Conservation (phyloP, 2,113 vertebrate species). For the Oplegnathus fasciatus region DNA sequence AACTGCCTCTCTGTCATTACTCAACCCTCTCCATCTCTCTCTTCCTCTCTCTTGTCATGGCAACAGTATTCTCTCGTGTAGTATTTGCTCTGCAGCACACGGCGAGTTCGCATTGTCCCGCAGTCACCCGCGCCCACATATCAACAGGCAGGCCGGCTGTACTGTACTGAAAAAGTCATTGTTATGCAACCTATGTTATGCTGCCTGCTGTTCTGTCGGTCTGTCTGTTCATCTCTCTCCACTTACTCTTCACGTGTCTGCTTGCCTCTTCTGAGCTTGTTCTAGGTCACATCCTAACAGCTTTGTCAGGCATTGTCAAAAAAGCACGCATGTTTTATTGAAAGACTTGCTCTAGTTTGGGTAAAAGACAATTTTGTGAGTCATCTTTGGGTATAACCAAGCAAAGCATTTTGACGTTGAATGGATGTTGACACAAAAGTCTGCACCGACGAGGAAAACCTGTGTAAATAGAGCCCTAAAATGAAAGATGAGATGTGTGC, state of each 20-base stretch:
- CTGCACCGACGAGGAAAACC: slow-evolving; percentile 27
- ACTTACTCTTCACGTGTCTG: slow-evolving; percentile 54
- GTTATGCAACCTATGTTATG: slow-evolving; percentile 81
- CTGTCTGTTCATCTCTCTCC: slow-evolving; percentile 57
- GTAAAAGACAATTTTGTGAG: slow-evolving; percentile 39
- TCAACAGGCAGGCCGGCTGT: slow-evolving; percentile 81
- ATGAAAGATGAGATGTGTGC: slow-evolving; percentile 34
- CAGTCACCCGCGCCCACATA: slow-evolving; percentile 82
- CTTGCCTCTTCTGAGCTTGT: slow-evolving; percentile 34
- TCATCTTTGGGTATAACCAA: slow-evolving; percentile 31
- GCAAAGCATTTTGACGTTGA: slow-evolving; percentile 30
- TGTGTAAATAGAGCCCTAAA: slow-evolving; percentile 45
- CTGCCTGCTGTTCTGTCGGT: slow-evolving; percentile 71
- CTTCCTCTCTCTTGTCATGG: slow-evolving; percentile 78
- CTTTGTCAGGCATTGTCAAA: slow-evolving; percentile 54
- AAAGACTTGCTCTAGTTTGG: slow-evolving; percentile 34
- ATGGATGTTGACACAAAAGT: slow-evolving; percentile 61
- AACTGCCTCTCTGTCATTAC: slow-evolving; percentile 64
- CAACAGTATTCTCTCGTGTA: slow-evolving; percentile 77
- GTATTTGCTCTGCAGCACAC: slow-evolving; percentile 75
- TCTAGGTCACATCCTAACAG: slow-evolving; percentile 55
- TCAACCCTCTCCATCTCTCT: slow-evolving; percentile 64
- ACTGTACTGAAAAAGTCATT: slow-evolving; percentile 77
- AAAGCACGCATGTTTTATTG: slow-evolving; percentile 44
- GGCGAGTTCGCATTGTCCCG: slow-evolving; percentile 77